Conservation (phyloP, 2,888 invertebrate genomes). For the Luperina nickerlii region DNA sequence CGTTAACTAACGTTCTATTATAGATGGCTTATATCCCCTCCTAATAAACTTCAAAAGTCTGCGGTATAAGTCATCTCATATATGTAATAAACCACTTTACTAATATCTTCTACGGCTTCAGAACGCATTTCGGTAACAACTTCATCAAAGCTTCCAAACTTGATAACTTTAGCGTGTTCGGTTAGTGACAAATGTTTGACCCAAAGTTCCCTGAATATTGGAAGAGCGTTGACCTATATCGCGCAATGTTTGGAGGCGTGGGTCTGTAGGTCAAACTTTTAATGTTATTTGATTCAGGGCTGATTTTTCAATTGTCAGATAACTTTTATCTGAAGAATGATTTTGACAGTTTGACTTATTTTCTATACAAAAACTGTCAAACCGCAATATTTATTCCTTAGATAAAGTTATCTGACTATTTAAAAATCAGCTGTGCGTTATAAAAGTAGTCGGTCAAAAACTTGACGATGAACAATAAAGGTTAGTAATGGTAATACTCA, state of each 20-base stretch:
- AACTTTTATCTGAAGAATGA: neutral
- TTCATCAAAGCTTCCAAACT: constrained; percentile 55
- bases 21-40: neutral
- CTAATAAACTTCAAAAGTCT: constrained; percentile 25
- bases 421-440: too few species aligned
- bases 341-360: too few species aligned
- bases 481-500: neutral
- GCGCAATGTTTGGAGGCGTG: neutral
- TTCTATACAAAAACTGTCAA: too few species aligned
- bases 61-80: constrained; percentile 1
- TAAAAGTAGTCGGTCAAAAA: neutral
- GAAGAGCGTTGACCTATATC: neutral
- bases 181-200: constrained; percentile 39
- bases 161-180: constrained; percentile 28
- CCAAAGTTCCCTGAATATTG: constrained; percentile 16
- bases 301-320: neutral
- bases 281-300: neutral
- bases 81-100: constrained; percentile 43
- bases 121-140: constrained; percentile 47
- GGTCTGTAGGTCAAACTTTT: neutral
- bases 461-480: neutral
- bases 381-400: too few species aligned
- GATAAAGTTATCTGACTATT: too few species aligned
- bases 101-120: constrained; percentile 30
- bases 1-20: neutral